Conservation (phyloP, 2,888 invertebrate genomes). For the Pristionchus exspectatus region DNA sequence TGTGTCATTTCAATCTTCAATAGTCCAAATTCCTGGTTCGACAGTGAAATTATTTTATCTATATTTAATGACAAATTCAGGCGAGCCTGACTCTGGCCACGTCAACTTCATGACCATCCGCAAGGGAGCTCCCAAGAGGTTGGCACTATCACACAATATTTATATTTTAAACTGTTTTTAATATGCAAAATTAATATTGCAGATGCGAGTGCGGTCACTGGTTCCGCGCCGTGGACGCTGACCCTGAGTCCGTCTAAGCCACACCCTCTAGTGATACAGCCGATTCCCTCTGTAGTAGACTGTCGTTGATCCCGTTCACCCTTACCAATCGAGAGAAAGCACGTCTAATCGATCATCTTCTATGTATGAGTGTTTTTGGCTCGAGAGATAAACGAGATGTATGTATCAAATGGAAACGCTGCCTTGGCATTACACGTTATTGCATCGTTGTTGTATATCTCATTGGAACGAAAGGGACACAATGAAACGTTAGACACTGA, state of each 20-base stretch:
- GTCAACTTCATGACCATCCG: slow-evolving; percentile 97
- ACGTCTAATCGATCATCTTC: slow-evolving; percentile 35
- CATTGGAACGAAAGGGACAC: background rate
- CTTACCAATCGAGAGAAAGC: slow-evolving; percentile 26
- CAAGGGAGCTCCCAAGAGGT: slow-evolving; percentile 87
- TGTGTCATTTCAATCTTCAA: background rate
- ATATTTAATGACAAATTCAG: slow-evolving; percentile 71
- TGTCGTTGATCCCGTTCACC: slow-evolving; percentile 25
- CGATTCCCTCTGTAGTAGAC: slow-evolving; percentile 40
- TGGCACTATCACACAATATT: background rate
- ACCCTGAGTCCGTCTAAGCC: slow-evolving; percentile 75
- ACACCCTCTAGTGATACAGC: slow-evolving; percentile 37
- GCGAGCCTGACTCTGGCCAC: slow-evolving; percentile 91
- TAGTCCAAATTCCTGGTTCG: background rate
- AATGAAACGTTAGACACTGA: background rate
- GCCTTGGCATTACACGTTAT: background rate
- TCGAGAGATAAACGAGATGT: slow-evolving; percentile 54
- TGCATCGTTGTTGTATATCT: slow-evolving; percentile 16
- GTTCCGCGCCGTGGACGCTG: slow-evolving; percentile 87
- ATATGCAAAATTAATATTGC: background rate
- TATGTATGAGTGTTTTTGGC: slow-evolving; percentile 50
- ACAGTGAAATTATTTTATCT: background rate
- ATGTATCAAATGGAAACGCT: background rate
- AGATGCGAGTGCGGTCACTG: slow-evolving; percentile 94
- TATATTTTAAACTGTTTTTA: background rate